Evolutionary conservation across 2,797 vertebrate genomes (phyloP), one percentile per base, ranked within the genome.

Genomic region (Coendou prehensilis): DNA sequence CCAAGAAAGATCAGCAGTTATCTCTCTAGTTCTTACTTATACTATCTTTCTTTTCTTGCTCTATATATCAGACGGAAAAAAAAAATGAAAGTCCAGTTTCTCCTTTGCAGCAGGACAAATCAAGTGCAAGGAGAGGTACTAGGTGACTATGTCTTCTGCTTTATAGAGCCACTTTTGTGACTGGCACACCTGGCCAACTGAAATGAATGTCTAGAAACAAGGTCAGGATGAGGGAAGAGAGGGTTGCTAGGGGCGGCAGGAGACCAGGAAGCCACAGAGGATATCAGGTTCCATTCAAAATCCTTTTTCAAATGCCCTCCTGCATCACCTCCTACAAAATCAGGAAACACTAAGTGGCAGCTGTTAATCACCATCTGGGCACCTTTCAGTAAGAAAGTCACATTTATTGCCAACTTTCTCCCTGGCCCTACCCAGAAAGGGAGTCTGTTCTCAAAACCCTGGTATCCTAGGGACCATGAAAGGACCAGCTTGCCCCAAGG

Each of bases 21-120:
- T 0, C 23, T 95, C 33, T 96, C 71, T 79, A 17, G 20, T 73
- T 87, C 63, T 93, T 95, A 86, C 59, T 94, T 47, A 86, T 30
- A n/a, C 37, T 79, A 37, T 47, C n/a, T 71, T 85, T 56, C 56
- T 57, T 13, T 75, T 11, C 33, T 23, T 75, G 64, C 37, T 85
- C 92, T 83, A 64, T 71, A 64, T 87, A 84, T 94, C 47, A 97
- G 64, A 92, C 81, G 4, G 82, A 79, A 85, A 84, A 69, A 13
- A 17, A 63, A 84, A 64, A 78, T 80, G 52, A 75, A 63, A 89
- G 57, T 57, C 10, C 56, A 52, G 1, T 57, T 93, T 97, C 69
- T 71, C 80, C 71, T 81, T 95, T 95, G 59, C 37, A 86, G 91
- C 23, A 93, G 54, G 61, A 88, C 63, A 87, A 45, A 88, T 52